Conservation (phyloP, 2,797 vertebrate genomes). For the Propithecus deckenii region DNA sequence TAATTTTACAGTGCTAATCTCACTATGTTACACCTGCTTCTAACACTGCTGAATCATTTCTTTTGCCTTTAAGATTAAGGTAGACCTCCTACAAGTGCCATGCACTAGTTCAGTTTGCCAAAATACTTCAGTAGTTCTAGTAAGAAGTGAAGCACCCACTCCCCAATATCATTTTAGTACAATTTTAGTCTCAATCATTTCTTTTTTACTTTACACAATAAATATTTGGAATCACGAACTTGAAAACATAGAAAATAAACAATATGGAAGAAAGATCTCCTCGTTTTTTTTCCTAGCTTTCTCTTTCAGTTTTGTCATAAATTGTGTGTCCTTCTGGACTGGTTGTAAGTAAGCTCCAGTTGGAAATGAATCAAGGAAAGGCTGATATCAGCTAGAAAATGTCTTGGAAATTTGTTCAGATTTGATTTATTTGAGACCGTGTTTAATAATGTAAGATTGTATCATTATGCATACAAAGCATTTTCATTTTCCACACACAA, state of each 20-base stretch:
- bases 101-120: neutral
- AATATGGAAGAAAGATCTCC: neutral
- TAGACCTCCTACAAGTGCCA: neutral
- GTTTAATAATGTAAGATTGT: neutral
- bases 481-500: neutral
- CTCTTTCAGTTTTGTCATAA: neutral
- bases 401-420: neutral
- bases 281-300: neutral
- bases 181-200: neutral
- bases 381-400: neutral
- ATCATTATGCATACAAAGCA: neutral
- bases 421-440: neutral
- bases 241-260: neutral
- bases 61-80: neutral
- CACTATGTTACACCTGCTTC: neutral
- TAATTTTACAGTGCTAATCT: neutral
- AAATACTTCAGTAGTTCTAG: neutral
- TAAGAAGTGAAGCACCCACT: neutral
- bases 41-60: neutral
- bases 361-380: neutral
- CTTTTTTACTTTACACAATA: neutral
- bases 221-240: neutral
- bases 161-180: neutral
- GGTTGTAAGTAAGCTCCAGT: fast-evolving
- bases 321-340: neutral